A percentile compares a stretch with the other conserved stretches of the same genome.
phyloP scores from a whole-genome alignment of 2,888 invertebrate species.

The Gordius sp. region DNA sequence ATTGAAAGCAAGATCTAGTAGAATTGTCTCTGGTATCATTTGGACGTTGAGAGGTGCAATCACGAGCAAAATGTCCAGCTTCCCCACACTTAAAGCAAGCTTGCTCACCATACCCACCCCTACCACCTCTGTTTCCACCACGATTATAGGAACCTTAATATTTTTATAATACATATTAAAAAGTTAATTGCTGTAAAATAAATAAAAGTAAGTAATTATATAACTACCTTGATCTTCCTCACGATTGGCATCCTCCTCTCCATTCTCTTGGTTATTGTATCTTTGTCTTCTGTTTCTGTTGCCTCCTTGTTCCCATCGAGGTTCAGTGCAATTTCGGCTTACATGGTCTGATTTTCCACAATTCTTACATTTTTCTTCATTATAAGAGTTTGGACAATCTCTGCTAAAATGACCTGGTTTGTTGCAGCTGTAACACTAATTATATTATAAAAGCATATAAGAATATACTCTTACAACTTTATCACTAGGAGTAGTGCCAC shows the following conservation, averaged over 20 bases:
- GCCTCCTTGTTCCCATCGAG: background rate
- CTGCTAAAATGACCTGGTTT: slow-evolving; percentile 61
- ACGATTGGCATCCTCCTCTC: background rate
- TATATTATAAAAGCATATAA: background rate
- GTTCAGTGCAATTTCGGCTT: slow-evolving; percentile 23
- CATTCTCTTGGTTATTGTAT: slow-evolving; percentile 4
- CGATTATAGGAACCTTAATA: background rate
- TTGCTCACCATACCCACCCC: background rate
- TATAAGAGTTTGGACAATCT: slow-evolving; percentile 35
- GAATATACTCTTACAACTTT: background rate
- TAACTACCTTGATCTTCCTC: too few relatives aligned
- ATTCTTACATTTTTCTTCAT: slow-evolving; percentile 40
- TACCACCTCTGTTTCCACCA: background rate
- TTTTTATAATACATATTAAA: background rate
- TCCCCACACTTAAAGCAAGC: slow-evolving; percentile 4
- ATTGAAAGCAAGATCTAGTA: background rate
- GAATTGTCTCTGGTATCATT: slow-evolving; percentile 1
- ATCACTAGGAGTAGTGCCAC: background rate
- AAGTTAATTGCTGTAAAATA: background rate
- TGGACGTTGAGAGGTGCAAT: background rate
- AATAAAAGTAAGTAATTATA: too few relatives aligned
- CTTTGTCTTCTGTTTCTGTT: background rate
- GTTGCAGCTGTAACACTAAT: slow-evolving; percentile 73
- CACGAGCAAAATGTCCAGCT: slow-evolving; percentile 13
- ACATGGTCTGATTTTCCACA: slow-evolving; percentile 49